These are phyloP conservation scores for Polypedilum pembai DNA, from an alignment of 1,140 invertebrate species.

Conservation along the genomic window DNA sequence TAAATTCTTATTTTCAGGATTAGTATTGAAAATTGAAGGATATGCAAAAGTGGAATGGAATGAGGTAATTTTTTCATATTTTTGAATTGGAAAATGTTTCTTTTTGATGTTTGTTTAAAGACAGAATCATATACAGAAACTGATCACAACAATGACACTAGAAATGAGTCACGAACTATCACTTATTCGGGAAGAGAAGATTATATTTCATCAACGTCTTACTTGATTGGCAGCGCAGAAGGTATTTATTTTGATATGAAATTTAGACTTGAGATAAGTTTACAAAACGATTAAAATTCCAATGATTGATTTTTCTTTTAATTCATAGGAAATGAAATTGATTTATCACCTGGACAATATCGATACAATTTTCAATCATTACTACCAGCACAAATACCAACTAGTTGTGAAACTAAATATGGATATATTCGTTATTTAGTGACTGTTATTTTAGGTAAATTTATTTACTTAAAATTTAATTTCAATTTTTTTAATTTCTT, in stretches of 20 bases:
- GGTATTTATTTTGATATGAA: background rate
- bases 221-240: slow-evolving; percentile 7
- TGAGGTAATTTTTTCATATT: background rate
- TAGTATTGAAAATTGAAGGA: background rate
- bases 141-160: background rate
- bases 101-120: background rate
- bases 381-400: slow-evolving; percentile 52
- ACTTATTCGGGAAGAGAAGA: background rate
- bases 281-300: too few species aligned
- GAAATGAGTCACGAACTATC: background rate
- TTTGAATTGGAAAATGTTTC: background rate
- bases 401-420: slow-evolving; percentile 65
- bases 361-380: slow-evolving; percentile 51
- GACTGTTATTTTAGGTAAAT: slow-evolving; percentile 48
- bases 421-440: slow-evolving; percentile 62
- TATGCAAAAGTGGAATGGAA: slow-evolving; percentile 5
- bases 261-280: too few species aligned
- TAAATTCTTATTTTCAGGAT: background rate
- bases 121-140: background rate
- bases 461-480: background rate
- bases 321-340: slow-evolving; percentile 47
- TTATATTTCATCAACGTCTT: background rate
- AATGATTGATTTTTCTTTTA: slow-evolving; percentile 20
- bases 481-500: background rate
- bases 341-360: slow-evolving; percentile 50